Conservation (phyloP, 2,113 vertebrate genomes). For the Budorcas taxicolor region DNA sequence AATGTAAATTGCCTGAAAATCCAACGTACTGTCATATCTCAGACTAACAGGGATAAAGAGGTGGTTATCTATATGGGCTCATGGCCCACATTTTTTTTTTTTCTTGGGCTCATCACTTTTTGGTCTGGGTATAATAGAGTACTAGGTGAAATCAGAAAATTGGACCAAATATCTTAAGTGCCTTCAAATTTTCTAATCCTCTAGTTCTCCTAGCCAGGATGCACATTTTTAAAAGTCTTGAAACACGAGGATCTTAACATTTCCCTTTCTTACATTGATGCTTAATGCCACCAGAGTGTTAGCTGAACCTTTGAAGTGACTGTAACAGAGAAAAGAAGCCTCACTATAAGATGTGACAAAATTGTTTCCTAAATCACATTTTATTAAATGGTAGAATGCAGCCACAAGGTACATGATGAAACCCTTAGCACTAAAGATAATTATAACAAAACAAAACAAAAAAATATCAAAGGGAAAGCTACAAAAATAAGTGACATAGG, state of each 20-base stretch:
- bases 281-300: constrained; percentile 22
- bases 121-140: neutral
- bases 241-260: constrained; percentile 42
- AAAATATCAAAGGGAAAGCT: neutral
- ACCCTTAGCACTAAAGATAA: neutral
- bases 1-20: neutral
- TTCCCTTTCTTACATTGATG: constrained; percentile 12
- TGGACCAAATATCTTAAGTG: neutral
- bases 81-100: neutral
- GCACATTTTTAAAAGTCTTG: neutral
- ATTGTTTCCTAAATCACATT: constrained; percentile 31
- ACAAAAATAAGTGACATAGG: neutral
- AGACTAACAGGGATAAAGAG: neutral
- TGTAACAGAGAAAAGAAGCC: neutral
- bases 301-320: constrained; percentile 25
- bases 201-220: neutral
- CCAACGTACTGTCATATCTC: neutral
- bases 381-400: neutral
- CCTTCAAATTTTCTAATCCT: constrained; percentile 24
- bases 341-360: neutral
- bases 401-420: neutral
- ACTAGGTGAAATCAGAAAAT: neutral
- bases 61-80: neutral
- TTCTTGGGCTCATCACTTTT: neutral
- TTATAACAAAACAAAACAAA: constrained; percentile 28